A percentile compares a stretch with the other conserved stretches of the same genome.
Evolutionary conservation across 2,113 vertebrate species (phyloP).

Genomic region (Caretta caretta): DNA sequence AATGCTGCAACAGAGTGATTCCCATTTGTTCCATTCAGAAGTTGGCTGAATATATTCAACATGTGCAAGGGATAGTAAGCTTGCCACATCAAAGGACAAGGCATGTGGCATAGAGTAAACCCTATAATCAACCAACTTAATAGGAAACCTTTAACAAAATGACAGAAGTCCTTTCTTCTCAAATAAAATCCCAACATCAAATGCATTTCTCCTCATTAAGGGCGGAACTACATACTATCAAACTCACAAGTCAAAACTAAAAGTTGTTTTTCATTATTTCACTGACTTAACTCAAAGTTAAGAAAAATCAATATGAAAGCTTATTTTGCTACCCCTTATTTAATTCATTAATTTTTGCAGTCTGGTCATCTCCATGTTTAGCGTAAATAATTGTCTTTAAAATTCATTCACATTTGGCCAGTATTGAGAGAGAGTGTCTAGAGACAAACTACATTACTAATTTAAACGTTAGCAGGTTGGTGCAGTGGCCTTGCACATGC

Average conservation of each 20-base stretch:
- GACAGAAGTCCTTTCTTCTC: background rate
- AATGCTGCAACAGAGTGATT: background rate
- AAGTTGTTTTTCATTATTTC: background rate
- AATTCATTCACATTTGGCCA: background rate
- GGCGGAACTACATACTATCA: background rate
- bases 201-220: background rate
- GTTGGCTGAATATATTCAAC: background rate
- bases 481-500: background rate
- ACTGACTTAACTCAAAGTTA: background rate
- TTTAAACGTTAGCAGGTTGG: background rate
- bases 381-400: background rate
- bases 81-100: conserved; percentile 8
- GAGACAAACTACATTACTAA: background rate
- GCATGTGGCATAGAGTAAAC: background rate
- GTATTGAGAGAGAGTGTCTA: background rate
- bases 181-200: conserved; percentile 11
- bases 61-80: background rate
- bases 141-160: background rate
- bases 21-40: background rate
- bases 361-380: background rate
- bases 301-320: background rate
- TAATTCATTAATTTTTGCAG: background rate
- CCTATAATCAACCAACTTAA: background rate
- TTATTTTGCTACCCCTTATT: background rate
- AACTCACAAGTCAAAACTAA: background rate